These are phyloP conservation scores for Colletes latitarsis DNA, from an alignment of 1,140 invertebrate genomes.

Conservation along the genomic window DNA sequence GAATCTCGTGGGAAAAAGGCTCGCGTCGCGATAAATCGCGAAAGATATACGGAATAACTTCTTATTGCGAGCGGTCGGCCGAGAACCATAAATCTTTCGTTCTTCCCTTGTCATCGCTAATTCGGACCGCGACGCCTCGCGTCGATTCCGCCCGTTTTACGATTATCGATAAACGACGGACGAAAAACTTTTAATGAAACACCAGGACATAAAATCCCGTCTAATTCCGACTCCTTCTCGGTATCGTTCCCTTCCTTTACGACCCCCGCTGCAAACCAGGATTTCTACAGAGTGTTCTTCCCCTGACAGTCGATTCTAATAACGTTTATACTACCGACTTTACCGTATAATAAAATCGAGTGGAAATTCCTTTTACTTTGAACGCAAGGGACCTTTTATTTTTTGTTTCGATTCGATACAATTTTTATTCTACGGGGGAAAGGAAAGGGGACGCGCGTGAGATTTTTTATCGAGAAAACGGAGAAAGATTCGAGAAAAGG, in stretches of 20 bases:
- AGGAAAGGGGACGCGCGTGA: too few species aligned
- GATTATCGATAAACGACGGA: not conserved
- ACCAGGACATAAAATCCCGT: not conserved
- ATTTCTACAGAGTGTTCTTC: not conserved
- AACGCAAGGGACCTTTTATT: too few species aligned
- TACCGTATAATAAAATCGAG: too few species aligned
- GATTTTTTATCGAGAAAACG: too few species aligned
- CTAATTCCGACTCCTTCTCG: not conserved
- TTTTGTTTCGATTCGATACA: too few species aligned
- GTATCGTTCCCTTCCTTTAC: not conserved
- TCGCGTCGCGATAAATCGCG: constrained; percentile 59
- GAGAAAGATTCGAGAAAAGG: too few species aligned
- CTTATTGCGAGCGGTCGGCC: constrained; percentile 51
- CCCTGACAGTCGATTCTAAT: too few species aligned
- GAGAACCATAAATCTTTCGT: constrained; percentile 45
- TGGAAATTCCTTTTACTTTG: too few species aligned
- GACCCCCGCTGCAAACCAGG: not conserved
- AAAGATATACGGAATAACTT: constrained; percentile 63
- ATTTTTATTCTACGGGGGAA: too few species aligned
- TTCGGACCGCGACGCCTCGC: constrained; percentile 26
- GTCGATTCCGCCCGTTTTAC: not conserved
- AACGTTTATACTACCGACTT: too few species aligned
- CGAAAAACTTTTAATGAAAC: constrained; percentile 35
- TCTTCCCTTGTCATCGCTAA: constrained; percentile 45
- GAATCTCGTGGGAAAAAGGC: constrained; percentile 33